Base-by-base conservation (phyloP, 1,140 invertebrate genomes). In the Orius insidiosus region DNA sequence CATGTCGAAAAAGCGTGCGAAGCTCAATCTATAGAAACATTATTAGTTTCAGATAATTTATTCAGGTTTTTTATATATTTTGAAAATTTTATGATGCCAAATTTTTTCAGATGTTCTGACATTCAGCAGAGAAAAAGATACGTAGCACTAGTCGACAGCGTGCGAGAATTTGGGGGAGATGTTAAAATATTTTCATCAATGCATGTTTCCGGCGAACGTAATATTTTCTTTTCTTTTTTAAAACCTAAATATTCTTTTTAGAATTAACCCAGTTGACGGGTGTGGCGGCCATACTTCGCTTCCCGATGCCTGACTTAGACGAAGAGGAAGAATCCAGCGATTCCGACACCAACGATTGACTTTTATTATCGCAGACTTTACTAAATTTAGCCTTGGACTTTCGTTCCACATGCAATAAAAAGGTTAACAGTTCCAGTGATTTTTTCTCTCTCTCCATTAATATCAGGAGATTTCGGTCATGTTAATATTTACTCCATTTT, bases 191-290 rank as follows among this genome's bases (percentile, higher is more conserved):
- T 99, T 67, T 98, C 94, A 9, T 95, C 89, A 61, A 77, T 98
- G 69, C 95, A 98, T 66, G 81, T 97, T 19, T 97, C 93, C 45
- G 96, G 96, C 48, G 93, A 99, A 80, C 94, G 89, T 96, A 74
- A 82, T 88, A 52, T 44, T 43, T 32, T 30, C 39, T 44, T 45
- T n/a, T 24, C n/a, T 43, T 32, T 2, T 11, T 32, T 31, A 35
- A 16, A 13, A 35, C 37, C n/a, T n/a, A n/a, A n/a, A 41, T 11
- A 14, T 44, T 48, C n/a, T n/a, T 54, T 47, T 53, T 63, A 95
- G 90, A 98, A 71, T 67, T 99, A 47, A 83, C 85, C 54, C 89
- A 95, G 61, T 64, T 99, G 38, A 92, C 86, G 14, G 88, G 89
- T 15, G 71, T 99, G 39, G 96, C 94, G 32, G 96, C 96, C 15